These are phyloP conservation scores for Notodonta dromedarius DNA, from an alignment of 2,888 invertebrate genomes.

Conservation along the genomic window DNA sequence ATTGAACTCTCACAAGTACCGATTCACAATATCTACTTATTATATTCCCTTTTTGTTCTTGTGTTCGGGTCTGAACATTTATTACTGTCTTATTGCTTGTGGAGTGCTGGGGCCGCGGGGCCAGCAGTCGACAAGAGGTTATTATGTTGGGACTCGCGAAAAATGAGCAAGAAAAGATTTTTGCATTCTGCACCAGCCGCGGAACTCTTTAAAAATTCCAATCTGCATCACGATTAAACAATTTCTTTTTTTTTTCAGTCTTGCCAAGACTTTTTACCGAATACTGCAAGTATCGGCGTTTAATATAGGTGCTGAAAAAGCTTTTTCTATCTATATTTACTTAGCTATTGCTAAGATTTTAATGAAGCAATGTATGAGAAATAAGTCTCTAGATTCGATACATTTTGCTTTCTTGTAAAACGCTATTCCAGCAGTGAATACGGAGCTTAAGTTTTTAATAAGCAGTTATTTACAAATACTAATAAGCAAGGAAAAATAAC, in stretches of 20 bases:
- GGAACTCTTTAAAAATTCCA: constrained; percentile 49
- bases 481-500: constrained; percentile 39
- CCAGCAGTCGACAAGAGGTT: constrained; percentile 78
- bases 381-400: too few species aligned
- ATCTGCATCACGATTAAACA: constrained; percentile 43
- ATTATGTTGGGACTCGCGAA: constrained; percentile 80
- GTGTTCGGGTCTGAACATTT: constrained; percentile 79
- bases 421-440: too few species aligned
- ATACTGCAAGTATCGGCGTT: too few species aligned
- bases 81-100: constrained; percentile 82
- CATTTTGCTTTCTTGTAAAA: too few species aligned
- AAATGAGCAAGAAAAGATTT: constrained; percentile 75
- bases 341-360: too few species aligned
- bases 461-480: not conserved
- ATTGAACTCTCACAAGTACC: constrained; percentile 69
- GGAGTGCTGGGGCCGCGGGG: constrained; percentile 73
- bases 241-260: constrained; percentile 28
- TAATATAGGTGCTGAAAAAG: too few species aligned
- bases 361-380: too few species aligned
- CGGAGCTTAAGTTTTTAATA: not conserved
- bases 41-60: constrained; percentile 74
- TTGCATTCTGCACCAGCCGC: constrained; percentile 63
- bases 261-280: not conserved
- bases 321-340: too few species aligned
- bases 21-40: constrained; percentile 79